These are phyloP conservation scores for Peromyscus nudipes DNA, from an alignment of 2,797 vertebrate species.

Conservation along the genomic window DNA sequence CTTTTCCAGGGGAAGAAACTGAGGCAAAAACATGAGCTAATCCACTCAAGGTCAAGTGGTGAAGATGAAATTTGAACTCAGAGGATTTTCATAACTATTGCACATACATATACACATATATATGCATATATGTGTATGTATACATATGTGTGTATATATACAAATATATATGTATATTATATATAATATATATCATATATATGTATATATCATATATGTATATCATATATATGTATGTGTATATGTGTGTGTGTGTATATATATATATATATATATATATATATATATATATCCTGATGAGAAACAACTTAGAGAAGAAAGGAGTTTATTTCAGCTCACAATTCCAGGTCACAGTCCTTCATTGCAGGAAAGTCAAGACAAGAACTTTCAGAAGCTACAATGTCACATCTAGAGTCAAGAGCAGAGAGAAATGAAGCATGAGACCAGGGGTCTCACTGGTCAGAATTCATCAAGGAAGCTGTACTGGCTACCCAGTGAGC, in stretches of 20 bases:
- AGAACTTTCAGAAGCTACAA: not conserved
- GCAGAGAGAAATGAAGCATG: not conserved
- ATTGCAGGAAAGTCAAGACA: not conserved
- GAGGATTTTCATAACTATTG: not conserved
- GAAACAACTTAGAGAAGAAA: not conserved
- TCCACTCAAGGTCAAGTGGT: not conserved
- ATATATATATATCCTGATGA: not conserved
- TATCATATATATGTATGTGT: not conserved
- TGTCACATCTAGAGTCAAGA: not conserved
- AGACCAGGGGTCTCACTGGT: not conserved
- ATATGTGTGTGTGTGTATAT: no score
- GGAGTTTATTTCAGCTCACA: not conserved
- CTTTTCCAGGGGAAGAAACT: not conserved
- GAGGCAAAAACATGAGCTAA: not conserved
- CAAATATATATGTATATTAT: not conserved
- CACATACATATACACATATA: not conserved
- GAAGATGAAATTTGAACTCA: conserved; percentile 38
- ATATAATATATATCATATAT: not conserved
- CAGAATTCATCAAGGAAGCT: not conserved
- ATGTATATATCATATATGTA: not conserved
- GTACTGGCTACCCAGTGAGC: not conserved
- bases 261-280: no score
- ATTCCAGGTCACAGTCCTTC: not conserved
- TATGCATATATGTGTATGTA: not conserved
- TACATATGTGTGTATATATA: no score